Conservation (phyloP, 2,113 vertebrate species). For the Psephotus haematonotus region DNA sequence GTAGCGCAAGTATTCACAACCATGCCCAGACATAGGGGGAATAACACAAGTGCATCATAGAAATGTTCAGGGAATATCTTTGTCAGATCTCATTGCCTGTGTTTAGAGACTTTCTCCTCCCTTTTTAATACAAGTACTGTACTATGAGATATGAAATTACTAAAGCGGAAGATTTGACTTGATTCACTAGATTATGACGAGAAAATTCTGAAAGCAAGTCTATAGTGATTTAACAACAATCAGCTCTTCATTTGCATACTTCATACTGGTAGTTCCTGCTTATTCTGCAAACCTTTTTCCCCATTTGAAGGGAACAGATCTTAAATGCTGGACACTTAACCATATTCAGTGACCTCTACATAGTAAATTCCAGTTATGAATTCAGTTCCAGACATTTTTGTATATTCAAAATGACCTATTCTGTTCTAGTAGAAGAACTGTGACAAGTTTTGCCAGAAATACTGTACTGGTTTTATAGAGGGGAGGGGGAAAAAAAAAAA, state of each 20-base stretch:
- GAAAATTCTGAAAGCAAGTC: not conserved
- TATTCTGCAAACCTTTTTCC: not conserved
- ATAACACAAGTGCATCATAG: not conserved
- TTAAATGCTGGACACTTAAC: not conserved
- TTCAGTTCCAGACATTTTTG: not conserved
- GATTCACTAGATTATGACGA: not conserved
- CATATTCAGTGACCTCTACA: not conserved
- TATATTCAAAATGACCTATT: not conserved
- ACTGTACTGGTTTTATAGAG: constrained; percentile 1
- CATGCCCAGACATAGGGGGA: not conserved
- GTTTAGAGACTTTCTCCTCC: not conserved
- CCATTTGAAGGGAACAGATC: not conserved
- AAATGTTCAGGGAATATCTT: not conserved
- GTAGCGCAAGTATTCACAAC: not conserved
- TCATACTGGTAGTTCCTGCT: not conserved
- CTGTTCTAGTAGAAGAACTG: not conserved
- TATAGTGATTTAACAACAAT: not conserved
- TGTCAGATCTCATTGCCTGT: not conserved
- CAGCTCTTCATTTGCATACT: not conserved
- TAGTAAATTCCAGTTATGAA: not conserved
- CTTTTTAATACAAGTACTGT: not conserved
- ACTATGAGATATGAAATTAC: not conserved
- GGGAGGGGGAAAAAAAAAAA: not conserved
- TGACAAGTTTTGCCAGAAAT: constrained; percentile 26
- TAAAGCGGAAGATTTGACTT: not conserved